phyloP scores from a whole-genome alignment of 1,140 invertebrate species.

The Hycleus cichorii region DNA sequence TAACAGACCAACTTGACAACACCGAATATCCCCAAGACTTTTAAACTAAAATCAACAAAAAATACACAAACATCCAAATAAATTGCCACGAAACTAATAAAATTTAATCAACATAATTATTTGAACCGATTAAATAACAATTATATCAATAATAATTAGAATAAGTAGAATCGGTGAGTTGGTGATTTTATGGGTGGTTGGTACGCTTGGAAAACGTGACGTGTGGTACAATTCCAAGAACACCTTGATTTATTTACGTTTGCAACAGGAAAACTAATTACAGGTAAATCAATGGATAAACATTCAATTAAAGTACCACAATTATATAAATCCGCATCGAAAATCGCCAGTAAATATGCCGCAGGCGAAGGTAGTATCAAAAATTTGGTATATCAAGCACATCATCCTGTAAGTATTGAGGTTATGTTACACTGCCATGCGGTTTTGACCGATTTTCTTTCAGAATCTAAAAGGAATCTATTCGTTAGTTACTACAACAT shows the following conservation, averaged over 20 bases:
- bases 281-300: slow-evolving; percentile 44
- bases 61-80: background rate
- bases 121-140: too few species aligned
- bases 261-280: background rate
- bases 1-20: background rate
- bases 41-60: background rate
- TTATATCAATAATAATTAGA: too few species aligned
- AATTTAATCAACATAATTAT: too few species aligned
- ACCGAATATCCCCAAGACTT: slow-evolving; percentile 1
- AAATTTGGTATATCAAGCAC: slow-evolving; percentile 58
- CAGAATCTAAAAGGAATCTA: slow-evolving; percentile 64
- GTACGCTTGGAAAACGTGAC: slow-evolving; percentile 13
- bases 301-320: slow-evolving; percentile 70
- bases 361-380: slow-evolving; percentile 65
- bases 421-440: slow-evolving; percentile 6
- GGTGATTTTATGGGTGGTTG: background rate
- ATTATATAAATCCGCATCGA: slow-evolving; percentile 64
- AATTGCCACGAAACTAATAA: too few species aligned
- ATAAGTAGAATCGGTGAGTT: background rate
- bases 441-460: slow-evolving; percentile 19
- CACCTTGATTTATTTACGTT: background rate
- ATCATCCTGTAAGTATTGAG: slow-evolving; percentile 43
- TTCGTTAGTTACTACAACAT: slow-evolving; percentile 63
- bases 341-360: slow-evolving; percentile 54
- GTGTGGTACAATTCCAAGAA: slow-evolving; percentile 15